phyloP scores from a whole-genome alignment of 1,140 invertebrate species.

The Eueides isabella region DNA sequence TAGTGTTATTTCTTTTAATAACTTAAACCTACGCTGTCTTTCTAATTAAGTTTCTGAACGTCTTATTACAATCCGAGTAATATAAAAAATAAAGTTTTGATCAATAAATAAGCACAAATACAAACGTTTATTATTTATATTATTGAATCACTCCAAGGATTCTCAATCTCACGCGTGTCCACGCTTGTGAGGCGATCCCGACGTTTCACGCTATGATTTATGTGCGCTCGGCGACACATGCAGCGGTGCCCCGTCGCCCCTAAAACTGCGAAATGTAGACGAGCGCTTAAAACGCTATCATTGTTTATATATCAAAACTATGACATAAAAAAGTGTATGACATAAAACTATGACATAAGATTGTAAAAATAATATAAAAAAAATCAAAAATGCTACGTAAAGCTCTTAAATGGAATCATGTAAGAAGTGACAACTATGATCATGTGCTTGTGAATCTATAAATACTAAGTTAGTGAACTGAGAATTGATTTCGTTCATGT shows the following conservation, averaged over 20 bases:
- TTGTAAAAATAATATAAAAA: neutral
- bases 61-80: neutral
- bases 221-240: constrained; percentile 71
- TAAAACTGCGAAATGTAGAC: constrained; percentile 63
- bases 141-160: constrained; percentile 24
- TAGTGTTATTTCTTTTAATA: too few species aligned
- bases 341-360: neutral
- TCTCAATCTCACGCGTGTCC: constrained; percentile 46
- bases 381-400: too few species aligned
- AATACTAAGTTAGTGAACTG: too few species aligned
- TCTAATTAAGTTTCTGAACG: too few species aligned
- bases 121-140: constrained; percentile 17
- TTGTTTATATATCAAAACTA: neutral
- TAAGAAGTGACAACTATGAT: too few species aligned
- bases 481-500: too few species aligned
- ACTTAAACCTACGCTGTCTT: too few species aligned
- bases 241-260: constrained; percentile 66
- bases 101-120: neutral
- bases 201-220: constrained; percentile 71
- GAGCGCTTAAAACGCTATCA: constrained; percentile 46
- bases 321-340: neutral
- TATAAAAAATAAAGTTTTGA: neutral
- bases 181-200: constrained; percentile 57
- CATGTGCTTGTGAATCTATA: too few species aligned
- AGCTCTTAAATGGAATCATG: too few species aligned